A percentile compares a stretch with the other conserved stretches of the same genome.
phyloP scores from a whole-genome alignment of 2,797 vertebrate genomes.

The Tarsius wallacei region DNA sequence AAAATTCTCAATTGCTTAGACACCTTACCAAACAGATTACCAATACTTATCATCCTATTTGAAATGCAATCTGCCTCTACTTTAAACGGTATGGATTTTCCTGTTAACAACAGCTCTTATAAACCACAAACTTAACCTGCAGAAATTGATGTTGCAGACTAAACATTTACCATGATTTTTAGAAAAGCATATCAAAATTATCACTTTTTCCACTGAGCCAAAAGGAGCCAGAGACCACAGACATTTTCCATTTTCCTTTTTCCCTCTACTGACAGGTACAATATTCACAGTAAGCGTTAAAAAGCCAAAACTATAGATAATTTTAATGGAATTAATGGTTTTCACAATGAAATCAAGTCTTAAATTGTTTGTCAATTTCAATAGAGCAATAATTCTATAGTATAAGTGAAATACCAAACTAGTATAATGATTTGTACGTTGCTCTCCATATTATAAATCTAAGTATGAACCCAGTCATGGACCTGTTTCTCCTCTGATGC shows the following conservation, averaged over 20 bases:
- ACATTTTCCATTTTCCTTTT: slow-evolving; percentile 84
- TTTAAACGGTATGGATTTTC: slow-evolving; percentile 77
- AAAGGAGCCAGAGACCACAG: slow-evolving; percentile 86
- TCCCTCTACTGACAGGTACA: slow-evolving; percentile 81
- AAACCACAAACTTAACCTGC: slow-evolving; percentile 83
- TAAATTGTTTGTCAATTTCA: slow-evolving; percentile 48
- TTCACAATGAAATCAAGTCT: slow-evolving; percentile 59
- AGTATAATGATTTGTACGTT: neutral
- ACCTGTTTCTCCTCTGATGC: neutral
- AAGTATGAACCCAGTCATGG: neutral
- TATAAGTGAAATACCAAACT: slow-evolving; percentile 19
- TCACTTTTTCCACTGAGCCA: slow-evolving; percentile 85
- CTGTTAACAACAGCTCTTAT: slow-evolving; percentile 82
- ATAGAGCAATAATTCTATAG: slow-evolving; percentile 57
- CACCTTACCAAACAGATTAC: slow-evolving; percentile 59
- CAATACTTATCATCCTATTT: slow-evolving; percentile 60
- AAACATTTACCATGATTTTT: slow-evolving; percentile 85
- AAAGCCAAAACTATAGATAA: slow-evolving; percentile 52
- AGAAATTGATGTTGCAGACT: slow-evolving; percentile 86
- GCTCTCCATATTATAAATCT: slow-evolving; percentile 8
- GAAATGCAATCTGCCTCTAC: slow-evolving; percentile 72
- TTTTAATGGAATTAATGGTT: slow-evolving; percentile 69
- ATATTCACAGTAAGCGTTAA: slow-evolving; percentile 70
- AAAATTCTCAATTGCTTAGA: slow-evolving; percentile 66
- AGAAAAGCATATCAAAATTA: slow-evolving; percentile 86